Evolutionary conservation across 1,140 invertebrate species (phyloP).

Genomic region (Habropoda laboriosa): DNA sequence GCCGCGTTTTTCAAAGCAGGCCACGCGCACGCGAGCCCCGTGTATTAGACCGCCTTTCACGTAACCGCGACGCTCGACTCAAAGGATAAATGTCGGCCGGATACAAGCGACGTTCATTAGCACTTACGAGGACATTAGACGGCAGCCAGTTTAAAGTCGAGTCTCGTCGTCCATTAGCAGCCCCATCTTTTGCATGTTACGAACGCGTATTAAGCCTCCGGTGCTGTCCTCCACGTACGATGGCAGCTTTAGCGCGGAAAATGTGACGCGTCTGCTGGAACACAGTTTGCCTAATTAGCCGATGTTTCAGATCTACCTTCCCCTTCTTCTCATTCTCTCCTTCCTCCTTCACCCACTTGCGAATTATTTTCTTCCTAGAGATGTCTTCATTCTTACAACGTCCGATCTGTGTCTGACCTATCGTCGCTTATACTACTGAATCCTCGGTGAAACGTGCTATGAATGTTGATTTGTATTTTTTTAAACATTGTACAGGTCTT

Average conservation of each 20-base stretch:
- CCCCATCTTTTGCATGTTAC: constrained; percentile 58
- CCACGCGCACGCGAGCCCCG: constrained; percentile 1
- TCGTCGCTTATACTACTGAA: background rate
- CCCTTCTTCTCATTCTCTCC: no score
- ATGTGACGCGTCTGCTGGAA: constrained; percentile 22
- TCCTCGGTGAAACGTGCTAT: background rate
- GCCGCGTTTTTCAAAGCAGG: constrained; percentile 34
- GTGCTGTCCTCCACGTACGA: constrained; percentile 7
- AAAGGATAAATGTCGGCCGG: constrained; percentile 63
- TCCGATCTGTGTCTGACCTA: background rate
- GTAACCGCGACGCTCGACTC: constrained; percentile 59
- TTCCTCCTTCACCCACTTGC: no score
- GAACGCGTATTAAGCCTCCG: constrained; percentile 58
- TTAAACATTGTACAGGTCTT: no score
- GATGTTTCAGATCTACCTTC: background rate
- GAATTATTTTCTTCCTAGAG: background rate
- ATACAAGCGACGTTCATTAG: constrained; percentile 64
- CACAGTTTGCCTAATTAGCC: constrained; percentile 55
- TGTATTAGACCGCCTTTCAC: constrained; percentile 32
- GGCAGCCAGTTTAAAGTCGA: constrained; percentile 52
- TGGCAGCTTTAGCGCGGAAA: constrained; percentile 37
- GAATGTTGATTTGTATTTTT: no score
- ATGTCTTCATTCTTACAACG: background rate
- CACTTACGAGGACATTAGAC: constrained; percentile 64
- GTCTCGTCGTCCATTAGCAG: constrained; percentile 60